These are phyloP conservation scores for Exephanes ischioxanthus DNA, from an alignment of 2,888 invertebrate genomes.

Conservation along the genomic window DNA sequence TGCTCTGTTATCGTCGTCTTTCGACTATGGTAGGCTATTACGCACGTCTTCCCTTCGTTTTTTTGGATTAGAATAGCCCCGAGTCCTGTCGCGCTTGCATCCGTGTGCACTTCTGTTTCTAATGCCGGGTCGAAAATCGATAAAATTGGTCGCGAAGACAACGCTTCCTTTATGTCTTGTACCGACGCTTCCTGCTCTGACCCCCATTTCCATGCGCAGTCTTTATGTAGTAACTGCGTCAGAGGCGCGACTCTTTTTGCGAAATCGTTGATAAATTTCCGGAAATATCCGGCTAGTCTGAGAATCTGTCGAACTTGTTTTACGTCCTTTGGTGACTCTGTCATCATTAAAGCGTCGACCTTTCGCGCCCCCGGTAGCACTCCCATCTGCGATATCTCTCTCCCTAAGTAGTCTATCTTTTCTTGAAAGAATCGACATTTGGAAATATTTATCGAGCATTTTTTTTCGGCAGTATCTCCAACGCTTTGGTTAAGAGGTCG, in stretches of 20 bases:
- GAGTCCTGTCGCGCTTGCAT: slow-evolving; percentile 78
- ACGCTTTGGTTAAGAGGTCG: slow-evolving; percentile 47
- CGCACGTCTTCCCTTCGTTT: slow-evolving; percentile 16
- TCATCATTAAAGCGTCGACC: slow-evolving; percentile 61
- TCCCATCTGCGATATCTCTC: slow-evolving; percentile 68
- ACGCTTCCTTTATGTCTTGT: too few species aligned
- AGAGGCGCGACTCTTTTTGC: too few species aligned
- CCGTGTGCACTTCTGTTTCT: slow-evolving; percentile 78
- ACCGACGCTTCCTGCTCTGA: too few species aligned
- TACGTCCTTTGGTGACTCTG: slow-evolving; percentile 67
- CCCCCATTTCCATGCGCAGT: too few species aligned
- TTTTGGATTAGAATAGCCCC: slow-evolving; percentile 78
- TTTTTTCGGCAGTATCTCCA: slow-evolving; percentile 60
- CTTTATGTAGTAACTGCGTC: too few species aligned
- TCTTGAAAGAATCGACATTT: slow-evolving; percentile 70
- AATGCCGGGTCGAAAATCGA: slow-evolving; percentile 71
- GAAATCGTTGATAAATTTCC: slow-evolving; percentile 70
- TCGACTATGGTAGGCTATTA: slow-evolving; percentile 58
- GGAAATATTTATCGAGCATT: slow-evolving; percentile 71
- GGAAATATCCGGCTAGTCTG: slow-evolving; percentile 75
- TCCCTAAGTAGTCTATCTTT: slow-evolving; percentile 65
- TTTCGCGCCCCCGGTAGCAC: slow-evolving; percentile 70
- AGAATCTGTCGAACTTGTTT: slow-evolving; percentile 75
- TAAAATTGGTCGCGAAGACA: slow-evolving; percentile 70
- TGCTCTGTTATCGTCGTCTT: slow-evolving; percentile 51